phyloP scores from a whole-genome alignment of 2,888 invertebrate species.

The Campoletis raptor region DNA sequence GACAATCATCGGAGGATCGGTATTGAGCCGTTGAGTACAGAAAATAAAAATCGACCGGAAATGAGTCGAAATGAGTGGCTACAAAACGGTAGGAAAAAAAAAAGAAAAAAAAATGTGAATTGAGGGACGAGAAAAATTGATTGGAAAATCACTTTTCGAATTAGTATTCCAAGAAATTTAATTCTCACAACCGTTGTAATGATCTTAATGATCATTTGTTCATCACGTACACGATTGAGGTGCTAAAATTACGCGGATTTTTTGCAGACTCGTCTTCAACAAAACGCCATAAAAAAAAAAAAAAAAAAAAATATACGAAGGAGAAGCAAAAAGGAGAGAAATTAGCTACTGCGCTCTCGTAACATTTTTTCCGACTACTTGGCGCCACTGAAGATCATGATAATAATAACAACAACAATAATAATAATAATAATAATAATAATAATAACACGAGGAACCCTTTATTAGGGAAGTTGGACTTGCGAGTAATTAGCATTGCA shows the following conservation, averaged over 20 bases:
- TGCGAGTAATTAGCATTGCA: slow-evolving; percentile 80
- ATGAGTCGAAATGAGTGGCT: not conserved
- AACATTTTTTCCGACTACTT: slow-evolving; percentile 63
- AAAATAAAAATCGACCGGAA: slow-evolving; percentile 24
- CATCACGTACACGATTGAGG: slow-evolving; percentile 28
- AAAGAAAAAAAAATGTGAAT: not conserved
- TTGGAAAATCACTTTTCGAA: slow-evolving; percentile 19
- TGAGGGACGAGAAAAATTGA: not conserved
- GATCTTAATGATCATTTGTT: slow-evolving; percentile 44
- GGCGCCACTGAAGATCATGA: slow-evolving; percentile 72
- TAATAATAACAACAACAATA: slow-evolving; percentile 25
- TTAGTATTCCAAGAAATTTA: slow-evolving; percentile 55
- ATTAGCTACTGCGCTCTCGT: slow-evolving; percentile 44
- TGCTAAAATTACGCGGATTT: slow-evolving; percentile 46
- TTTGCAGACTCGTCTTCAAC: slow-evolving; percentile 19
- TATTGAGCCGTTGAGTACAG: not conserved
- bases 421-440: slow-evolving; percentile 30
- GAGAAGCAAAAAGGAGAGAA: slow-evolving; percentile 27
- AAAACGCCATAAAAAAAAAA: not conserved
- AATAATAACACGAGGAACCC: slow-evolving; percentile 71
- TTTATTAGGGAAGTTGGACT: slow-evolving; percentile 75
- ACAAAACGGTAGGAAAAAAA: not conserved
- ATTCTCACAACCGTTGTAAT: slow-evolving; percentile 47
- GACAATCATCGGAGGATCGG: not conserved
- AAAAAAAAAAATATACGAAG: slow-evolving; percentile 8